Conservation (phyloP, 1,140 invertebrate species). For the Lordiphosa clarofinis region DNA sequence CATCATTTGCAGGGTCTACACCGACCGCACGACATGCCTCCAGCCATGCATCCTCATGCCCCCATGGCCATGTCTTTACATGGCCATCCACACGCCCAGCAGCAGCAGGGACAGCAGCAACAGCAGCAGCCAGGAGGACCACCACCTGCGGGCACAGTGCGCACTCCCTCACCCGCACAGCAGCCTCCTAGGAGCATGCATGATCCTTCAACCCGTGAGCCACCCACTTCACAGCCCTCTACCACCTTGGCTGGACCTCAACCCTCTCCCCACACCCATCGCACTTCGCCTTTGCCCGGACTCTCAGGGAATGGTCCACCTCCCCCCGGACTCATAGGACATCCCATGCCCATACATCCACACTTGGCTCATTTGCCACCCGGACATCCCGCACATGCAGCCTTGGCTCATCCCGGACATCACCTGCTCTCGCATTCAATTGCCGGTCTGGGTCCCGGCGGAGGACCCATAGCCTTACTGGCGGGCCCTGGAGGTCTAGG, state of each 20-base stretch:
- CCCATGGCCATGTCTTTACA: conserved; percentile 68
- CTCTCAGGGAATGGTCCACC: conserved; percentile 51
- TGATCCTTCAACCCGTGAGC: conserved; percentile 27
- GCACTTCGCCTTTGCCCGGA: conserved; percentile 69
- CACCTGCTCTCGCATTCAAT: conserved; percentile 72
- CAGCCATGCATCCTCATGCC: conserved; percentile 65
- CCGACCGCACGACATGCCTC: conserved; percentile 67
- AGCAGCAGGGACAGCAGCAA: conserved; percentile 69
- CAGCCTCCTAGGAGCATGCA: conserved; percentile 63
- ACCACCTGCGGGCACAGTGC: conserved; percentile 78
- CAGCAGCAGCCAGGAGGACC: conserved; percentile 78
- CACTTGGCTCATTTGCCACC: conserved; percentile 74
- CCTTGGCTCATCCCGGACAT: conserved; percentile 68
- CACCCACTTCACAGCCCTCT: conserved; percentile 50
- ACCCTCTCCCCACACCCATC: conserved; percentile 29
- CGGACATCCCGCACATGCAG: conserved; percentile 73
- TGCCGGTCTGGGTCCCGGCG: conserved; percentile 65
- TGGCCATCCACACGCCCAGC: conserved; percentile 67
- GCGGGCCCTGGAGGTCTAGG: conserved; percentile 69
- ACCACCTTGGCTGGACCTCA: conserved; percentile 40
- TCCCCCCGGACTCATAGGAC: conserved; percentile 66
- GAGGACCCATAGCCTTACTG: conserved; percentile 65
- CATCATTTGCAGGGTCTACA: conserved; percentile 55
- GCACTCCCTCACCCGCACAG: conserved; percentile 74
- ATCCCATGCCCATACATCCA: conserved; percentile 74